Evolutionary conservation across 2,113 vertebrate species (phyloP).

Genomic region (Blennius ocellaris): DNA sequence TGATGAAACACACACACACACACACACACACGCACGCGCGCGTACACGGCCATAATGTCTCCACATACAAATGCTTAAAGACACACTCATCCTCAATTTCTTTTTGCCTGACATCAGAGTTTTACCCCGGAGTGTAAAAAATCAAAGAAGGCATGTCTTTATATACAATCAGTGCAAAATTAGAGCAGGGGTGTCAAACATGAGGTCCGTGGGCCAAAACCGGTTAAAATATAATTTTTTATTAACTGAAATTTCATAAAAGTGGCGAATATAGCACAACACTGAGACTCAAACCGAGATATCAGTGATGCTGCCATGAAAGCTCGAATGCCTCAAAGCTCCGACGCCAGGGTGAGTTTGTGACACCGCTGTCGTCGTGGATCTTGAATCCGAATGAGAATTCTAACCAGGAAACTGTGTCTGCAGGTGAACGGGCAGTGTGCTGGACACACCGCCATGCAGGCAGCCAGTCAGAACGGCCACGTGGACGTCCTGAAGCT

Average conservation of each 20-base stretch:
- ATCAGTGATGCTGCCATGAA: too few relatives aligned
- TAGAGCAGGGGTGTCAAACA: too few relatives aligned
- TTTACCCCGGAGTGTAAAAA: too few relatives aligned
- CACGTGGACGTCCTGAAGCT: slow-evolving; percentile 98
- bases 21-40: slow-evolving; percentile 32
- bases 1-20: slow-evolving; percentile 70
- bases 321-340: too few relatives aligned
- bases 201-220: too few relatives aligned
- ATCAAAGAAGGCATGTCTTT: too few relatives aligned
- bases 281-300: too few relatives aligned
- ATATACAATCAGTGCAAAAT: too few relatives aligned
- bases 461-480: slow-evolving; percentile 98
- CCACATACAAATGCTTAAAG: slow-evolving; percentile 27
- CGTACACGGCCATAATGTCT: neutral
- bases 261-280: too few relatives aligned
- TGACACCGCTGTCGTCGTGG: neutral
- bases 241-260: too few relatives aligned
- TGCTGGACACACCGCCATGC: slow-evolving; percentile 99
- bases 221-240: too few relatives aligned
- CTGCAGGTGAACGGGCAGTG: slow-evolving; percentile 97
- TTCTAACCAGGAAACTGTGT: slow-evolving; percentile 7
- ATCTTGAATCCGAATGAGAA: neutral
- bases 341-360: too few relatives aligned
- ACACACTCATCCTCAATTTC: slow-evolving; percentile 24
- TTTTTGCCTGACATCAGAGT: neutral